Evolutionary conservation across 2,113 vertebrate genomes (phyloP), one percentile per base, ranked within the genome.

Genomic region (Sinosuthora webbiana): DNA sequence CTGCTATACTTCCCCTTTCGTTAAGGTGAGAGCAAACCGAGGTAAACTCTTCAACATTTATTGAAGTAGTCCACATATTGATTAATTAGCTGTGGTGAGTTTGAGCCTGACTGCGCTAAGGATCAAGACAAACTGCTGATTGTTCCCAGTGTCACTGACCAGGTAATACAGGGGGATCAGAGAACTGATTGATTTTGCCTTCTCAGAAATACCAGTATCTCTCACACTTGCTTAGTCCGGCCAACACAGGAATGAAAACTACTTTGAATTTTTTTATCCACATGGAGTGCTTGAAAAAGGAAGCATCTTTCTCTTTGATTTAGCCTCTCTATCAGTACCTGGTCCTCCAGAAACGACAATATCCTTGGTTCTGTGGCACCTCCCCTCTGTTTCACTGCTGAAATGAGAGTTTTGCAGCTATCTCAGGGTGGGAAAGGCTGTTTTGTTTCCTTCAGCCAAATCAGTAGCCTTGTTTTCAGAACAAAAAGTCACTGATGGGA

Each of bases 401-500:
- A 91, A 70, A 93, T 92, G 79, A 59, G 83, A 94, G 69, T 68
- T 76, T 94, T 67, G 65, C 49, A 83, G 87, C 77, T 96, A 89
- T 95, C 91, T 95, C 30, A 21, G 75, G 90, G 64, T 81, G 53
- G 80, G 87, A 90, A 93, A 94, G 30, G 52, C 73, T 95, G 94
- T 93, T 95, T 95, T 95, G 79, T 95, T 97, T 96, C 65, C 76
- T 62, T 94, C 81, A 87, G 97, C 97, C 97, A 98, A 93, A 97
- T 96, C 97, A 97, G 97, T 97, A 98, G 97, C 96, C 97, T 98
- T 98, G 97, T 98, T 98, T 97, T 97, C 94, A 97, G 98, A 97
- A 97, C 97, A 97, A 53, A 88, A 93, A 96, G 97, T 98, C 94
- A 92, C 86, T 89, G 91, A 89, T 97, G 93, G 75, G 93, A 97